These are phyloP conservation scores for Meleagris gallopavo DNA, from an alignment of 2,113 vertebrate species.

Conservation along the genomic window DNA sequence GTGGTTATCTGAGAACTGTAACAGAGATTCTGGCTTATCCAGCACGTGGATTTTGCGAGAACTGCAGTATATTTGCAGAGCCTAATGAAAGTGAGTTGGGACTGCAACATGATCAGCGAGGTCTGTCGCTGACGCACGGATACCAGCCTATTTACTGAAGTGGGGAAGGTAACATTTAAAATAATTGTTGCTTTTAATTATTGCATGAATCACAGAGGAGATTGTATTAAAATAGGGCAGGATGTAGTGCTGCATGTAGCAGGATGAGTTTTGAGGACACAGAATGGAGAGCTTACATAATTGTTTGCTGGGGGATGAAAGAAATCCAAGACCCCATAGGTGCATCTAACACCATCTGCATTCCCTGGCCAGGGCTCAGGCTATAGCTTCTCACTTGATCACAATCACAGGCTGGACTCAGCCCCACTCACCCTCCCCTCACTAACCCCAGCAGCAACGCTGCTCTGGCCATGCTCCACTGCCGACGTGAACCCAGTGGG, in stretches of 20 bases:
- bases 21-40: not conserved
- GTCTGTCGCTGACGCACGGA: not conserved
- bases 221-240: not conserved
- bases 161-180: not conserved
- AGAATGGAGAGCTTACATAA: not conserved
- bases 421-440: fast-evolving
- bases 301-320: not conserved
- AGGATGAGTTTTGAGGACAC: not conserved
- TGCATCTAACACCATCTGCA: fast-evolving
- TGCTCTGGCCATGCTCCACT: fast-evolving
- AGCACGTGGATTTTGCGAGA: not conserved
- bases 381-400: not conserved
- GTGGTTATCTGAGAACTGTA: not conserved
- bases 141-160: not conserved
- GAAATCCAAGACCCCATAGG: not conserved
- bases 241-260: not conserved
- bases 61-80: constrained; percentile 24
- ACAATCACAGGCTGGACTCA: not conserved
- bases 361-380: fast-evolving
- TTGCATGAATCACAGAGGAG: not conserved
- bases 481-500: fast-evolving
- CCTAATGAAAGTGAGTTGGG: constrained; percentile 29
- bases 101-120: not conserved
- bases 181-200: not conserved
- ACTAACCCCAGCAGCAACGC: not conserved